Evolutionary conservation across 2,113 vertebrate species (phyloP).

Genomic region (Microcebus lehilahytsara): DNA sequence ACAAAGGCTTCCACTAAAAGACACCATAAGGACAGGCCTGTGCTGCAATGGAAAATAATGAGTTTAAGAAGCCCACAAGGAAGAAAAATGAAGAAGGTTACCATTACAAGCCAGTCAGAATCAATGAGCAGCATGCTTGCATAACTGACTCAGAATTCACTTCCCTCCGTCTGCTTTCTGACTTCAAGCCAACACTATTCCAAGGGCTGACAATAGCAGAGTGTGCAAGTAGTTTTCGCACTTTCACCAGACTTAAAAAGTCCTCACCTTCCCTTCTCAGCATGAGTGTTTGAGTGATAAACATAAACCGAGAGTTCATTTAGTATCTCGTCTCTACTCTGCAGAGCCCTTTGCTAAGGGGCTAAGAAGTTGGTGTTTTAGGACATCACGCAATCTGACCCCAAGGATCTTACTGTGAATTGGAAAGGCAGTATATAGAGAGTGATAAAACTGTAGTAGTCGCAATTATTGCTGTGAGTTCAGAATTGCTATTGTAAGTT

Average conservation of each 20-base stretch:
- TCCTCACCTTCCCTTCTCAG: not conserved
- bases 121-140: not conserved
- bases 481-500: not conserved
- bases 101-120: not conserved
- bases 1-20: not conserved
- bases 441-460: not conserved
- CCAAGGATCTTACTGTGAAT: not conserved
- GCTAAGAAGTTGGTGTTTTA: not conserved
- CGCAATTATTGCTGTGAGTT: not conserved
- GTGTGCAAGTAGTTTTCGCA: not conserved
- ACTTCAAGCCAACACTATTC: not conserved
- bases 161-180: not conserved
- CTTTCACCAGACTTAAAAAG: not conserved
- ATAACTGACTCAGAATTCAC: not conserved
- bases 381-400: not conserved
- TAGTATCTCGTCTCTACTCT: not conserved
- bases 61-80: not conserved
- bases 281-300: not conserved
- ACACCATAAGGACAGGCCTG: not conserved
- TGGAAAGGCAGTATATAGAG: no score
- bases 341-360: not conserved
- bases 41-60: not conserved
- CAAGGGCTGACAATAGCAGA: not conserved
- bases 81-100: not conserved
- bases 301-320: not conserved